Evolutionary conservation across 2,888 invertebrate genomes (phyloP).

Genomic region (Anagyrus pseudococci): DNA sequence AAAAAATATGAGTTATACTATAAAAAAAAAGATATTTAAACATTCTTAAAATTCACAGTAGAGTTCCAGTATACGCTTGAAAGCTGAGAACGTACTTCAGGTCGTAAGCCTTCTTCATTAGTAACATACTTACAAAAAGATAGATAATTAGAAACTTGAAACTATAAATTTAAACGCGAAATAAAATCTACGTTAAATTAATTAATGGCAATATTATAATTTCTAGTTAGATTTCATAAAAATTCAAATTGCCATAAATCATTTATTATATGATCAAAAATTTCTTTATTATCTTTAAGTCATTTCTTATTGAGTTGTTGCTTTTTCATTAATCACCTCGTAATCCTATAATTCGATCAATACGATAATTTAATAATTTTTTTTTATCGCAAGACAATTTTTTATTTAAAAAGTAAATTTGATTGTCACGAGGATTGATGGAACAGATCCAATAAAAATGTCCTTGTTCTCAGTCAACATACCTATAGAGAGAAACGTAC

Average conservation of each 20-base stretch:
- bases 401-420: too few relatives aligned
- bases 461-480: too few relatives aligned
- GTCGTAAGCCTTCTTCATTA: constrained; percentile 11
- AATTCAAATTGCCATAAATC: background rate
- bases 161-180: constrained; percentile 6
- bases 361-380: too few relatives aligned
- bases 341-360: too few relatives aligned
- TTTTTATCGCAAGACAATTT: too few relatives aligned
- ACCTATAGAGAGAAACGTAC: too few relatives aligned
- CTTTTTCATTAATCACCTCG: too few relatives aligned
- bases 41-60: constrained; percentile 7
- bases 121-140: background rate
- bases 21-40: constrained; percentile 1
- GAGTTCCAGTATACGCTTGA: background rate
- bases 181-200: background rate
- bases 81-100: constrained; percentile 6
- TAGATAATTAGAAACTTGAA: constrained; percentile 4
- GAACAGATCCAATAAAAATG: too few relatives aligned
- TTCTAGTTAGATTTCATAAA: background rate
- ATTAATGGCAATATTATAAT: background rate
- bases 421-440: too few relatives aligned
- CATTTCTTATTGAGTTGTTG: too few relatives aligned
- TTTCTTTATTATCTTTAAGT: too few relatives aligned
- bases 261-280: background rate
- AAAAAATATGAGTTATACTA: background rate